Conservation (phyloP, 2,888 invertebrate genomes). For the Thymelicus acteon region DNA sequence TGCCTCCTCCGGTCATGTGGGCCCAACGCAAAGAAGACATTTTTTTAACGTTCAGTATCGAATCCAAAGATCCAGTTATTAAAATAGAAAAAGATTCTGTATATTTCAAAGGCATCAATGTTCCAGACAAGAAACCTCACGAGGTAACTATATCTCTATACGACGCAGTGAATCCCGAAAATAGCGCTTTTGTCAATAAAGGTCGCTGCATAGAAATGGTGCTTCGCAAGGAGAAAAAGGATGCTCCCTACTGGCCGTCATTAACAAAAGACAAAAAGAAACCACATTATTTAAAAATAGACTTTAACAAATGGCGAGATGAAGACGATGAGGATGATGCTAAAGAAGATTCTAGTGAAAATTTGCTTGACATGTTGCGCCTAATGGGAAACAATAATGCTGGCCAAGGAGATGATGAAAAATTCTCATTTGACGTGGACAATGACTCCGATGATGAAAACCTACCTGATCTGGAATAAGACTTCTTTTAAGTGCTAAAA, state of each 20-base stretch:
- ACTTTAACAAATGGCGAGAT: constrained; percentile 99
- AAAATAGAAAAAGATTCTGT: constrained; percentile 90
- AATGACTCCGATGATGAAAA: constrained; percentile 93
- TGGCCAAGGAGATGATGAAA: constrained; percentile 80
- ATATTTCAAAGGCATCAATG: constrained; percentile 93
- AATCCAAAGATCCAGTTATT: constrained; percentile 93
- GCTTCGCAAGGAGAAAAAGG: constrained; percentile 88
- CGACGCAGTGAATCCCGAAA: constrained; percentile 92
- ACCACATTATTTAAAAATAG: constrained; percentile 97
- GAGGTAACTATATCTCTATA: constrained; percentile 95
- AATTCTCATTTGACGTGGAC: constrained; percentile 91
- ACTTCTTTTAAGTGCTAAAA: constrained; percentile 56
- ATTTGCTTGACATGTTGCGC: constrained; percentile 90
- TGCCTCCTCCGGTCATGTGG: constrained; percentile 95
- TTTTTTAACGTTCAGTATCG: constrained; percentile 95
- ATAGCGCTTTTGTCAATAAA: constrained; percentile 88
- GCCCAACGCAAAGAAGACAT: constrained; percentile 94
- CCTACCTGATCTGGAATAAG: constrained; percentile 90
- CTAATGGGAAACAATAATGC: constrained; percentile 86
- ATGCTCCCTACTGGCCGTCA: constrained; percentile 94
- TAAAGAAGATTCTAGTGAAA: constrained; percentile 70
- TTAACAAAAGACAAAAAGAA: constrained; percentile 95
- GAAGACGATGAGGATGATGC: constrained; percentile 97
- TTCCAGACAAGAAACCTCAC: constrained; percentile 92
- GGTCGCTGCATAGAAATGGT: constrained; percentile 91